Percentiles rank a stretch among this genome's conserved stretches.
Conservation (phyloP, 2,888 invertebrate species). For the Trypoxylon attenuatum region DNA sequence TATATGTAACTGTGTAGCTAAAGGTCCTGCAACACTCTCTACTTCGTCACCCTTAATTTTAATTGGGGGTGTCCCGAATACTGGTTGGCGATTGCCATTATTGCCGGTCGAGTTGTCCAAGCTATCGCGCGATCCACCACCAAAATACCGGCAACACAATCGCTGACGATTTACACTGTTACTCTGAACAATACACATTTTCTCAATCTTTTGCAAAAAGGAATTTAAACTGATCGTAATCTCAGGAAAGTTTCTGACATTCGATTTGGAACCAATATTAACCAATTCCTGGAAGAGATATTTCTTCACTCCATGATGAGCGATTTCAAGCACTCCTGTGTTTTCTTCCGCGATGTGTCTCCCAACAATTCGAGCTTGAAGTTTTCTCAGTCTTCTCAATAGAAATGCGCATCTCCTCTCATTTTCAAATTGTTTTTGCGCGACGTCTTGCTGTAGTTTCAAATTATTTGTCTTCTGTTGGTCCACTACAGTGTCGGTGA, state of each 20-base stretch:
- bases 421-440: slow-evolving; percentile 78
- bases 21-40: slow-evolving; percentile 83
- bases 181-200: slow-evolving; percentile 69
- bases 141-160: slow-evolving; percentile 75
- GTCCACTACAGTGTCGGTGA: slow-evolving; percentile 51
- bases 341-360: slow-evolving; percentile 88
- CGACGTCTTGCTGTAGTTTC: slow-evolving; percentile 61
- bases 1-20: slow-evolving; percentile 83
- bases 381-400: slow-evolving; percentile 83
- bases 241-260: slow-evolving; percentile 66
- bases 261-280: slow-evolving; percentile 61
- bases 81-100: slow-evolving; percentile 61
- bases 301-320: slow-evolving; percentile 78
- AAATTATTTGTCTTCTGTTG: slow-evolving; percentile 54
- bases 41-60: slow-evolving; percentile 76
- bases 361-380: slow-evolving; percentile 85
- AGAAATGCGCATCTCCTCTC: slow-evolving; percentile 84
- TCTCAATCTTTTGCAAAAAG: slow-evolving; percentile 70
- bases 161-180: slow-evolving; percentile 69
- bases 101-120: slow-evolving; percentile 39
- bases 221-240: slow-evolving; percentile 63
- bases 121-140: slow-evolving; percentile 75
- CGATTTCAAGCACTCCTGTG: slow-evolving; percentile 84
- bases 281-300: slow-evolving; percentile 69
- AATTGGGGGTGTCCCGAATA: slow-evolving; percentile 67